Base-by-base conservation (phyloP, 2,888 invertebrate genomes). In the Ormia ochracea region DNA sequence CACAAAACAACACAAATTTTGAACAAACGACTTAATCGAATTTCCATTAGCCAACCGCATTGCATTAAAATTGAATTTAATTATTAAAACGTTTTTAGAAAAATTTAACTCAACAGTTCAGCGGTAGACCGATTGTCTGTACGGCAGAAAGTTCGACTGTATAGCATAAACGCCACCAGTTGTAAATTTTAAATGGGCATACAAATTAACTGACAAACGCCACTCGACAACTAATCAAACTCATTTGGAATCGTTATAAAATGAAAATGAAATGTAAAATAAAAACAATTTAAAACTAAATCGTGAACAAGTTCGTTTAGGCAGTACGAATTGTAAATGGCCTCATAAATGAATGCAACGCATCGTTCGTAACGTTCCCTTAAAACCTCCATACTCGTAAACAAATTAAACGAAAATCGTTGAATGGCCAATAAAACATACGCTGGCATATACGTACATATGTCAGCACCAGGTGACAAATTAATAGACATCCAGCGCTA, bases 1-100 rank as follows among this genome's bases (percentile, higher is more conserved):
- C 14, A 61, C 9, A 26, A 21, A 65, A 33, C 36, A 38, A 61
- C 36, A 76, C 36, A 45, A 38, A 56, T 36, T 61, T 45, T 69
- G 28, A 48, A 74, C 50, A 82, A 82, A 83, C 82, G 82, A 82
- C 83, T 82, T 82, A 83, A 83, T 83, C 77, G 81, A 82, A 80
- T 80, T 80, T 80, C 59, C 81, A 82, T 83, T 82, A 83, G 26
- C 45, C 61, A 61, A 6, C 69, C 45, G 48, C 56, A 63, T 48
- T 61, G 10, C 52, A 28, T 28, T 43, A 45, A 68, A 68, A 61
- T 59, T 63, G 45, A 9, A 69, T 69, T 31, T 45, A 69, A 56
- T 69, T 69, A 38, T 38, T 23, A 56, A 69, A 69, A n/a, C 48
- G 21, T 56, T 63, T 63, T 48, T 45, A 48, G 69, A 75, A 61